Base-by-base conservation (phyloP, 2,113 vertebrate genomes). In the Cololabis saira region DNA sequence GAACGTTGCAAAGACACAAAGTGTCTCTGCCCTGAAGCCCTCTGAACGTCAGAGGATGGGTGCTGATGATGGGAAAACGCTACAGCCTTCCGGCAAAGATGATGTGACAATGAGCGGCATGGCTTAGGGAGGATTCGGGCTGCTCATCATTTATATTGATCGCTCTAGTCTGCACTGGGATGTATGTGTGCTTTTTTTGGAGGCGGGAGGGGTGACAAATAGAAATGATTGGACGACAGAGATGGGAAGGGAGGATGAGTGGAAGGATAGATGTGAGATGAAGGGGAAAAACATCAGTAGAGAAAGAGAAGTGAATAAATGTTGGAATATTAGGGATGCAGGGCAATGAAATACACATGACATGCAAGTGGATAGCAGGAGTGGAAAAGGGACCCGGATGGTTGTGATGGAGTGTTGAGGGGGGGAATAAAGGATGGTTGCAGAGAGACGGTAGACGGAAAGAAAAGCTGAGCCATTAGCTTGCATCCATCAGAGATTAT, bases 31-130 rank as follows among this genome's bases (percentile, higher is more conserved):
- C 27, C 24, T 18, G 52, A 48, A 33, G 64, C 6, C 10, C 33
- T 4, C 64, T 27, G 9, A 18, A 48, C 5, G 17, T 54, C 57
- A 59, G 56, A 61, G 64, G 63, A 70, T 60, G 75, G 83, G 61
- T 58, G 33, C 19, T 62, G 66, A 50, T 62, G 74, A 74, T 62
- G 55, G 68, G 16, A 37, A 37, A 37, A 37, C 5, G 33, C 10
- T 37, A 37, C 10, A 37, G 33, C 33, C 33, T 37, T 37, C 33
- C 48, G 47, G 82, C 66, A 61, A 69, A 78, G 73, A 87, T 86
- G 80, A 87, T 86, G 80, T 78, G 84, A 82, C 71, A 71, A 62
- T 62, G 71, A 81, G 75, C 61, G 15, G 66, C 17, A 12, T 50
- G 63, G 65, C 17, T 44, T 61, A 62, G 55, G 24, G 57, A 56